Percentiles rank a stretch among this genome's conserved stretches.
phyloP scores from a whole-genome alignment of 1,140 invertebrate species.

The Batillaria attramentaria region DNA sequence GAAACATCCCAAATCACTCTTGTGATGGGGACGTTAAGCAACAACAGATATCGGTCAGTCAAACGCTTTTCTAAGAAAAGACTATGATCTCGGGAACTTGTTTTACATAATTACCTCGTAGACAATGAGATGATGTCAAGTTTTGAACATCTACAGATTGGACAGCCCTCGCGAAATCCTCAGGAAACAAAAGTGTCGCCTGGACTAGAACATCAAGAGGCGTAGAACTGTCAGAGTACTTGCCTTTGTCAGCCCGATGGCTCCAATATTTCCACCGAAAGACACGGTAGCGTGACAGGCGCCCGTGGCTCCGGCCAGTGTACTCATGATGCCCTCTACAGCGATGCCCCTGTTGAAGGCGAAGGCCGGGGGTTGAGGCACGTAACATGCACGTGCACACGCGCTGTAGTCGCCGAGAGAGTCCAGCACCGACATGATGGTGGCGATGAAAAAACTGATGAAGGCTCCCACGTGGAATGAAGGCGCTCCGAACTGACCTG shows the following conservation, averaged over 20 bases:
- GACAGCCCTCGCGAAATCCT: too few species aligned
- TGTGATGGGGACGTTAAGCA: too few species aligned
- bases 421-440: conserved; percentile 61
- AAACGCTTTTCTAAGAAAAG: too few species aligned
- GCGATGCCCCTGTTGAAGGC: conserved; percentile 75
- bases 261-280: conserved; percentile 87
- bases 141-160: too few species aligned
- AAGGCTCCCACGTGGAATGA: conserved; percentile 51
- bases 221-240: too few species aligned
- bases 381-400: conserved; percentile 44
- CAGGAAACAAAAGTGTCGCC: too few species aligned
- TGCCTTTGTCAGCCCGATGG: conserved; percentile 81
- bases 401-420: conserved; percentile 68
- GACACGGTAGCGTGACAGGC: conserved; percentile 88
- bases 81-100: too few species aligned
- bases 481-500: conserved; percentile 60
- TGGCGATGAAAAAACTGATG: conserved; percentile 56
- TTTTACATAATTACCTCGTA: too few species aligned
- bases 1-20: too few species aligned
- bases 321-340: conserved; percentile 86
- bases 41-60: too few species aligned
- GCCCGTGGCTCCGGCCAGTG: conserved; percentile 86
- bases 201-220: too few species aligned
- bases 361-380: conserved; percentile 55
- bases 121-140: too few species aligned